Conservation (phyloP, 2,888 invertebrate genomes). For the Hemaris fuciformis region DNA sequence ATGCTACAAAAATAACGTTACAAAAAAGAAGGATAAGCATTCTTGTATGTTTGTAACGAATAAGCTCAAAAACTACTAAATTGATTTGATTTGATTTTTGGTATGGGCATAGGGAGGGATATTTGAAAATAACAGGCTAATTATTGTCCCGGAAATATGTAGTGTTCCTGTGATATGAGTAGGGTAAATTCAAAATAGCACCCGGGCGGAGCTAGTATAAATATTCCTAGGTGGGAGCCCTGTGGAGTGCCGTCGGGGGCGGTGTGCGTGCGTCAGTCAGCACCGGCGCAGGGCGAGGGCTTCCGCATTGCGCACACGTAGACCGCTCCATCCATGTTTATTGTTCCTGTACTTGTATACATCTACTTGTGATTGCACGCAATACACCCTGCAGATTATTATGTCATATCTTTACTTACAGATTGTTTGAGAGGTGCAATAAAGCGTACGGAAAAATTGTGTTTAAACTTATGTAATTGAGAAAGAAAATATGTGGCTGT, state of each 20-base stretch:
- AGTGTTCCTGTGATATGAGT: no score
- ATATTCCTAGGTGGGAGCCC: not conserved
- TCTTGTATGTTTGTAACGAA: no score
- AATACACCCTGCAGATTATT: not conserved
- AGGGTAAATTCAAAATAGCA: not conserved
- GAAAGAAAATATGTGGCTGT: no score
- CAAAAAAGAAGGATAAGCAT: no score
- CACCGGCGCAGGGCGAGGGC: not conserved
- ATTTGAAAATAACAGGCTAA: no score
- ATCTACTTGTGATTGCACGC: not conserved
- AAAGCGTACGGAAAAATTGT: not conserved
- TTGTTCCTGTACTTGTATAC: not conserved
- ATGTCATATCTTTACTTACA: not conserved
- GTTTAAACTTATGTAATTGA: no score
- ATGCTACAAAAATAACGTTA: no score
- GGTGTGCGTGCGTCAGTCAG: constrained; percentile 1
- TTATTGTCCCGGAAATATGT: no score
- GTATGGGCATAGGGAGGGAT: no score
- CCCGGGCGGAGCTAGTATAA: no score
- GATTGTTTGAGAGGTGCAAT: not conserved
- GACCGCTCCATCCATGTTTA: not conserved
- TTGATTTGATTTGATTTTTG: no score
- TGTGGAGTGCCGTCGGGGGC: not conserved
- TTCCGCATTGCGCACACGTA: constrained; percentile 9
- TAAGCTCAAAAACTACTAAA: no score